These are phyloP conservation scores for Eupeodes latifasciatus DNA, from an alignment of 2,888 invertebrate species.

Conservation along the genomic window DNA sequence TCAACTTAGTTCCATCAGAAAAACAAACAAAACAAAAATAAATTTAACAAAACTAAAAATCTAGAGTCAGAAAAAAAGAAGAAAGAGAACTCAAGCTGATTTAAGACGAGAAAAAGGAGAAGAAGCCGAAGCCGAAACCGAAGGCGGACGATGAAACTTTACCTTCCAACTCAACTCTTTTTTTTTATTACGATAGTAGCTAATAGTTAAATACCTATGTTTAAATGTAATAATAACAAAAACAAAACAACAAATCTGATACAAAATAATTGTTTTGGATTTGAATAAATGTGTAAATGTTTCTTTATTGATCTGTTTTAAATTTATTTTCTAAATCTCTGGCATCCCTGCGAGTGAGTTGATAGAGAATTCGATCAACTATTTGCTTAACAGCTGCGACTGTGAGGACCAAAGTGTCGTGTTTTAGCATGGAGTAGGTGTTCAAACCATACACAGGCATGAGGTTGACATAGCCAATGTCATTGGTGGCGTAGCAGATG, in stretches of 20 bases:
- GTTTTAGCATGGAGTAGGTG: slow-evolving; percentile 98
- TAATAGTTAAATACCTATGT: slow-evolving; percentile 71
- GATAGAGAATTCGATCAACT: slow-evolving; percentile 90
- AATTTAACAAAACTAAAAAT: slow-evolving; percentile 22
- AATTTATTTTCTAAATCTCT: slow-evolving; percentile 84
- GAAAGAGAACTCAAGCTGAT: neutral
- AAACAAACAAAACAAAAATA: neutral
- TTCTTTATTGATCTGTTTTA: slow-evolving; percentile 86
- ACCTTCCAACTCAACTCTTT: slow-evolving; percentile 60
- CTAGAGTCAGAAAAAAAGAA: slow-evolving; percentile 4
- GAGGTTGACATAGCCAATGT: slow-evolving; percentile 92
- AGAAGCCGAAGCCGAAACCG: too few relatives aligned
- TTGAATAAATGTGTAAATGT: slow-evolving; percentile 75
- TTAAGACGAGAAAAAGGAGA: neutral
- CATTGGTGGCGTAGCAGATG: slow-evolving; percentile 92
- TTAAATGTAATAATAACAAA: slow-evolving; percentile 69
- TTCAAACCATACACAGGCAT: slow-evolving; percentile 99
- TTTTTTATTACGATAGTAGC: slow-evolving; percentile 70
- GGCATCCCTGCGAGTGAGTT: slow-evolving; percentile 87
- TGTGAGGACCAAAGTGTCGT: slow-evolving; percentile 95
- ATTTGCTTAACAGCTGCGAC: slow-evolving; percentile 92
- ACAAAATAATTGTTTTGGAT: slow-evolving; percentile 61
- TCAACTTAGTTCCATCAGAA: neutral
- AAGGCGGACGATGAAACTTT: slow-evolving; percentile 29
- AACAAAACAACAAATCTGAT: slow-evolving; percentile 54